Conservation (phyloP, 2,797 vertebrate genomes). For the Chromobotia macracanthus region DNA sequence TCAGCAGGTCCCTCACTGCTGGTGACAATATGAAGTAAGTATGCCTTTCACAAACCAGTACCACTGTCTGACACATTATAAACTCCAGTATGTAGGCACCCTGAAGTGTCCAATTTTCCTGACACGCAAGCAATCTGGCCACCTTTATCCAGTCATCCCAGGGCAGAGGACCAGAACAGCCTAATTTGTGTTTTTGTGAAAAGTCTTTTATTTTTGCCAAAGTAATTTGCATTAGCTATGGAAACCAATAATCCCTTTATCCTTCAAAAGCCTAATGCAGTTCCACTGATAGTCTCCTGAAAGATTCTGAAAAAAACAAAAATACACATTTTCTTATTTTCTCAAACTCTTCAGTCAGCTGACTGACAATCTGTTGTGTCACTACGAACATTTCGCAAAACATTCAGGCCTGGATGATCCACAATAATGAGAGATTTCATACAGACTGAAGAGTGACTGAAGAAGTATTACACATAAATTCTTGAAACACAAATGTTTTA, state of each 20-base stretch:
- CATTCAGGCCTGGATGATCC: background rate
- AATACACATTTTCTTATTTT: background rate
- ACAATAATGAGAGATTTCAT: background rate
- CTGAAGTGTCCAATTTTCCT: background rate
- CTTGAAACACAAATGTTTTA: background rate
- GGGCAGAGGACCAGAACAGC: conserved; percentile 12
- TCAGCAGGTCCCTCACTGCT: background rate
- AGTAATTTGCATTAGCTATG: conserved; percentile 64
- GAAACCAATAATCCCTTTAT: conserved; percentile 61
- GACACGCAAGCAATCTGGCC: background rate
- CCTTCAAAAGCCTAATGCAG: conserved; percentile 46
- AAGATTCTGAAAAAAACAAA: background rate
- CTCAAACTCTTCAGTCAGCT: background rate
- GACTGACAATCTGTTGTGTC: conserved; percentile 16
- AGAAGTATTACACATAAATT: background rate
- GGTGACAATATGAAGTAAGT: background rate
- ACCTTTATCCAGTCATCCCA: background rate
- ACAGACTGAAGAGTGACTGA: background rate
- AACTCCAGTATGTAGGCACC: background rate
- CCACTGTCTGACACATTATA: background rate
- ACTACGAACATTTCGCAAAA: background rate
- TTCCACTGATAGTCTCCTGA: background rate
- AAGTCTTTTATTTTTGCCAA: conserved; percentile 49
- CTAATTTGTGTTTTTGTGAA: conserved; percentile 20
- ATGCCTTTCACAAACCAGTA: background rate